Percentiles rank a stretch among this genome's conserved stretches.
Evolutionary conservation across 2,888 invertebrate genomes (phyloP).

Genomic region (Amiota communis): DNA sequence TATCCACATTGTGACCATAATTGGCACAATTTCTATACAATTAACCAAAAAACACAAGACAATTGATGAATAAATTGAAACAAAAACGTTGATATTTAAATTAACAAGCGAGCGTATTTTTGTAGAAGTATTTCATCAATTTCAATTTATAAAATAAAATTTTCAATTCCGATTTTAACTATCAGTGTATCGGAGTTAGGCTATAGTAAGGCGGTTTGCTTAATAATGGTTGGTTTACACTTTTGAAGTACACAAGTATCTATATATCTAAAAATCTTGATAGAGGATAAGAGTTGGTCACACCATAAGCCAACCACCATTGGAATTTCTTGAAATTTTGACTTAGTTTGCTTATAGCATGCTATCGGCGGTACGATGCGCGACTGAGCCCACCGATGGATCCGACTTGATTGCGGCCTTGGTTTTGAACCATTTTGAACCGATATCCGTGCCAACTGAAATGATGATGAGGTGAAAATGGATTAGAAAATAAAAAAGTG

Average conservation of each 20-base stretch:
- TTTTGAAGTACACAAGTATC: too few relatives aligned
- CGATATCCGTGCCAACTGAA: slow-evolving; percentile 61
- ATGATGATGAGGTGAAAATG: slow-evolving; percentile 45
- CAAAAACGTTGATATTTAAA: slow-evolving; percentile 18
- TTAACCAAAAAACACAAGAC: slow-evolving; percentile 5
- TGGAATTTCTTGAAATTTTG: background rate
- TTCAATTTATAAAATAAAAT: too few relatives aligned
- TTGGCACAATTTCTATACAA: slow-evolving; percentile 25
- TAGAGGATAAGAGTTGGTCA: too few relatives aligned
- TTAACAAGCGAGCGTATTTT: background rate
- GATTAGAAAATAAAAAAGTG: slow-evolving; percentile 23
- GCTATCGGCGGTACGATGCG: slow-evolving; percentile 59
- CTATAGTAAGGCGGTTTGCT: too few relatives aligned
- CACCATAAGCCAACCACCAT: too few relatives aligned
- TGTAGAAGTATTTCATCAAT: too few relatives aligned
- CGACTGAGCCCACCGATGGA: slow-evolving; percentile 58
- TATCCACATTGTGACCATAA: slow-evolving; percentile 24
- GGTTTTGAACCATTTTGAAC: slow-evolving; percentile 55
- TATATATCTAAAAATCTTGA: too few relatives aligned
- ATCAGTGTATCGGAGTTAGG: too few relatives aligned
- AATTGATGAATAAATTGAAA: slow-evolving; percentile 12
- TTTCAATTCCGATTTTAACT: too few relatives aligned
- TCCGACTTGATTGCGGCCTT: slow-evolving; percentile 39
- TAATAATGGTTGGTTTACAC: too few relatives aligned
- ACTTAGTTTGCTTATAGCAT: slow-evolving; percentile 46